A percentile compares a stretch with the other conserved stretches of the same genome.
These are phyloP conservation scores for Aptenodytes forsteri DNA, from an alignment of 2,113 vertebrate genomes.

Conservation along the genomic window DNA sequence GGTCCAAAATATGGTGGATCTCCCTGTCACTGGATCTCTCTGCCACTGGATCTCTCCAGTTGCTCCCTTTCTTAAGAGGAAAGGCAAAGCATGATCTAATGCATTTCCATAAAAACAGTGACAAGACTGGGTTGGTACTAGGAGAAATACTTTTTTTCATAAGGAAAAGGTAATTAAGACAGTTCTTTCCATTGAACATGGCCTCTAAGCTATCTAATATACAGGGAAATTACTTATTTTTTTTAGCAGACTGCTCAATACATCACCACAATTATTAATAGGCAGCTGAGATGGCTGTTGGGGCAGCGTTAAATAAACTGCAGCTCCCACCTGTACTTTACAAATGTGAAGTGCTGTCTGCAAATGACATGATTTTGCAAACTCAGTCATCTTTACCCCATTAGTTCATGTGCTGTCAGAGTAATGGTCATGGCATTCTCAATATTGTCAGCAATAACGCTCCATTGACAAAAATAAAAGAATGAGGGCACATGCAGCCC, in stretches of 20 bases:
- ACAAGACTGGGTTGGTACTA: not conserved
- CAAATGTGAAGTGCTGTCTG: not conserved
- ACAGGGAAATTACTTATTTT: not conserved
- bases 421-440: slow-evolving; percentile 73
- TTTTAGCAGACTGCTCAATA: not conserved
- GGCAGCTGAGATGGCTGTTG: not conserved
- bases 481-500: slow-evolving; percentile 63
- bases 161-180: not conserved
- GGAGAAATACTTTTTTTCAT: not conserved
- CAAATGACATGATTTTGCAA: not conserved
- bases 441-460: slow-evolving; percentile 57
- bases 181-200: not conserved
- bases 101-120: not conserved
- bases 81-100: not conserved
- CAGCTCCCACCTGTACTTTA: not conserved
- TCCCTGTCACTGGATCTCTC: not conserved
- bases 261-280: not conserved
- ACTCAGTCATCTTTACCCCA: not conserved
- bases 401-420: slow-evolving; percentile 58
- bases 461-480: slow-evolving; percentile 57
- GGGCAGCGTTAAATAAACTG: not conserved
- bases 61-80: not conserved
- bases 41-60: not conserved
- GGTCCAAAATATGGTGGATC: not conserved
- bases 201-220: not conserved